These are phyloP conservation scores for Schizaphis graminum DNA, from an alignment of 2,888 invertebrate genomes.

Conservation along the genomic window DNA sequence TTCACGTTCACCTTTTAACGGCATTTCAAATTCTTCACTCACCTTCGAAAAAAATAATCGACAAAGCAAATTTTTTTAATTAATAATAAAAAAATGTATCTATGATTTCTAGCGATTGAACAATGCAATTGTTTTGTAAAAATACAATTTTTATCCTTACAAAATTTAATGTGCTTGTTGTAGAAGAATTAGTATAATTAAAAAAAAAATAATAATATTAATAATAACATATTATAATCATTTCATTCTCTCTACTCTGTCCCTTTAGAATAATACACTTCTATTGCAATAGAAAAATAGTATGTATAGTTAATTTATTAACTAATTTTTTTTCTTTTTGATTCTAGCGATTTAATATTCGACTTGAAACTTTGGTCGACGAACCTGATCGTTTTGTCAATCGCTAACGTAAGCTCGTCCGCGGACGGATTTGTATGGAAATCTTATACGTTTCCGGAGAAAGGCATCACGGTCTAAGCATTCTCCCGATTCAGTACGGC, in stretches of 20 bases:
- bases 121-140: not conserved
- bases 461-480: not conserved
- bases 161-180: not conserved
- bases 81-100: not conserved
- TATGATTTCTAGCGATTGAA: not conserved
- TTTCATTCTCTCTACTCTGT: not conserved
- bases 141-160: not conserved
- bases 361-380: not conserved
- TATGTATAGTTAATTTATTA: not conserved
- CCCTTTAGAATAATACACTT: not conserved
- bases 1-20: not conserved
- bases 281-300: not conserved
- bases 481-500: not conserved
- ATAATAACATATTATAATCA: not conserved
- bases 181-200: not conserved
- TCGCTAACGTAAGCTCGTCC: not conserved
- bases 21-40: not conserved
- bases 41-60: not conserved
- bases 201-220: not conserved
- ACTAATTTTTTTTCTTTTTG: not conserved
- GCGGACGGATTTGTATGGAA: no score
- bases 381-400: not conserved
- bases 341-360: not conserved
- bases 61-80: conserved; percentile 15
- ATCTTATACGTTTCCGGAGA: not conserved